Percentiles rank a stretch among this genome's conserved stretches.
phyloP scores from a whole-genome alignment of 1,140 invertebrate species.

The honey bee (Apis mellifera) region DNA sequence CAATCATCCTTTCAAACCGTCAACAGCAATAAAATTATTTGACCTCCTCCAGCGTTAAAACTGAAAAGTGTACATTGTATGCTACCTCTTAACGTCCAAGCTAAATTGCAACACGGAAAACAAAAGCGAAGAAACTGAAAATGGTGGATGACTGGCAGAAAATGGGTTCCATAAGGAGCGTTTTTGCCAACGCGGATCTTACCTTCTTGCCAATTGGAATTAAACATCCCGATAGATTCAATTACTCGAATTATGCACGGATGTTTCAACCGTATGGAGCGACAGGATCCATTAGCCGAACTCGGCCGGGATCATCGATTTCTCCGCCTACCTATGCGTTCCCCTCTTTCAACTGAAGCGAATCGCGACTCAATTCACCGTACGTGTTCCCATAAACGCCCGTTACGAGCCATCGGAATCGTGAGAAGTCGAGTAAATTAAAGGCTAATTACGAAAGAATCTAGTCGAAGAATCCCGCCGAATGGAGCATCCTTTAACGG shows the following conservation, averaged over 20 bases:
- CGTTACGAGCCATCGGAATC: background rate
- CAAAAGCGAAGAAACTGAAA: slow-evolving; percentile 24
- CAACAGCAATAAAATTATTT: background rate
- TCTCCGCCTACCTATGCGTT: slow-evolving; percentile 37
- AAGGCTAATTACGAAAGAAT: background rate
- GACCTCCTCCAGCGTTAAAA: background rate
- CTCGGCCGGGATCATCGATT: slow-evolving; percentile 49
- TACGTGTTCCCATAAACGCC: background rate
- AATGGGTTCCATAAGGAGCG: background rate
- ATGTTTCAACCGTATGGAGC: slow-evolving; percentile 40
- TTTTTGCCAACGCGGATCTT: slow-evolving; percentile 15
- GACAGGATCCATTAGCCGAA: slow-evolving; percentile 53
- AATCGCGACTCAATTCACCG: slow-evolving; percentile 51
- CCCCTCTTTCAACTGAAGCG: slow-evolving; percentile 21
- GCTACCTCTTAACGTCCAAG: background rate
- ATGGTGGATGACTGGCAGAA: slow-evolving; percentile 33
- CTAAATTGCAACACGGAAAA: background rate
- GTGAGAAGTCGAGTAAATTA: background rate
- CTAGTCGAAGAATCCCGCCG: background rate
- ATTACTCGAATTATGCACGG: slow-evolving; percentile 67
- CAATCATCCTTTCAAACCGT: background rate
- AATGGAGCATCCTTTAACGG: background rate
- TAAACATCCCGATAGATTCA: slow-evolving; percentile 60
- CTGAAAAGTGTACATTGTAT: background rate
- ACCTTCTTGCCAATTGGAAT: slow-evolving; percentile 22